Evolutionary conservation across 2,113 vertebrate genomes (phyloP).

Genomic region (Macquaria australasica): DNA sequence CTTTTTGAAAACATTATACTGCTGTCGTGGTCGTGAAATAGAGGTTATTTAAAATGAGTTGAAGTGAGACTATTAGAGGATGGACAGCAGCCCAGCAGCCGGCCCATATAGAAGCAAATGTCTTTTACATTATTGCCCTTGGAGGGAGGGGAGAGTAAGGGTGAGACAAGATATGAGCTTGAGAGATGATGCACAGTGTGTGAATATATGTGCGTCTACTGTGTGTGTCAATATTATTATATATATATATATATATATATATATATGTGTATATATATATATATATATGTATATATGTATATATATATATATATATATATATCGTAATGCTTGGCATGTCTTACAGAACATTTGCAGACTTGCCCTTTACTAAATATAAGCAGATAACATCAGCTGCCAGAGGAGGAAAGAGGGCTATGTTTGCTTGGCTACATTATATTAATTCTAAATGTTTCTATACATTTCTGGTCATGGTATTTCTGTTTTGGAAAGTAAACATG

Average conservation of each 20-base stretch:
- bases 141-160: neutral
- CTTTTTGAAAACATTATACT: conserved; percentile 39
- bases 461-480: neutral
- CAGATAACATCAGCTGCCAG: neutral
- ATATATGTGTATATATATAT: too few species aligned
- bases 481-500: neutral
- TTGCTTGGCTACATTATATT: neutral
- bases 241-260: too few species aligned
- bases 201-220: neutral
- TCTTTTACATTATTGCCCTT: conserved; percentile 17
- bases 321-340: neutral
- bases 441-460: neutral
- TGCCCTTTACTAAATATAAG: neutral
- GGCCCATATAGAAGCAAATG: neutral
- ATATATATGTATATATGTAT: too few species aligned
- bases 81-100: conserved; percentile 9
- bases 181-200: conserved; percentile 30
- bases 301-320: too few species aligned
- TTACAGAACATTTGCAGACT: neutral
- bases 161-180: neutral
- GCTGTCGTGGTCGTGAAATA: conserved; percentile 15
- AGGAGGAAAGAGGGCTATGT: neutral
- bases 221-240: too few species aligned
- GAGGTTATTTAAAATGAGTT: conserved; percentile 48
- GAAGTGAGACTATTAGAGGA: conserved; percentile 36